Evolutionary conservation across 2,888 invertebrate species (phyloP), one percentile per base, ranked within the genome.

Genomic region (Theodoxus fluviatilis): DNA sequence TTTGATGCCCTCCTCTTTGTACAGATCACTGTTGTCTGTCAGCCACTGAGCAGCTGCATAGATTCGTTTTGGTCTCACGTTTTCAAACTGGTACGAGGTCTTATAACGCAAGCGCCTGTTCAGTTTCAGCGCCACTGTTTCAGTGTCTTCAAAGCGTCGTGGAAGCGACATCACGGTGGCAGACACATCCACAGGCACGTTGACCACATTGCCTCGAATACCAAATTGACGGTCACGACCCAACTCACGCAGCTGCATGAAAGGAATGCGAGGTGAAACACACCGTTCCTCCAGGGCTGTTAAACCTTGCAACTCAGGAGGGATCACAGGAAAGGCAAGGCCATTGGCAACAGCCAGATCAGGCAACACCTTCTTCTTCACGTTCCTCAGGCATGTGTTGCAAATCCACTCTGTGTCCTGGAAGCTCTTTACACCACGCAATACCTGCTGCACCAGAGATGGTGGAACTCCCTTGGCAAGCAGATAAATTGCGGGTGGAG

Each of bases 31-130:
- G 12, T 55, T 43, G 12, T 38, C 35, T 12, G 3, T 9, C 31
- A 35, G 7, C 31, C 61, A 9, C 61, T 61, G 33, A 22, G 49
- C 67, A 67, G 40, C 67, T 33, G 31, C 67, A 33, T 35, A 55
- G 18, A 67, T 67, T 25, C 55, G 52, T 37, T 67, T 22, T n/a
- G 67, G 67, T 33, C 67, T 22, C 31, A 67, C 37, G 37, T 63
- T 63, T 63, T 63, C 37, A 18, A 35, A 33, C 33, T 33, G 31
- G 6, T 33, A 31, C 6, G 67, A 49, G 38, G 49, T 25, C 31
- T 52, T 67, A 22, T 67, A 55, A 7, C 37, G 33, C 12, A 67
- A 15, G 22, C 55, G 67, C 52, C 67, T 31, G 33, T 67, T 37
- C 12, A 67, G 25, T 35, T 67, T 52, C 28, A 55, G 22, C 4